Percentiles rank a stretch among this genome's conserved stretches.
phyloP scores from a whole-genome alignment of 2,113 vertebrate genomes.

The Sinocyclocheilus grahami region DNA sequence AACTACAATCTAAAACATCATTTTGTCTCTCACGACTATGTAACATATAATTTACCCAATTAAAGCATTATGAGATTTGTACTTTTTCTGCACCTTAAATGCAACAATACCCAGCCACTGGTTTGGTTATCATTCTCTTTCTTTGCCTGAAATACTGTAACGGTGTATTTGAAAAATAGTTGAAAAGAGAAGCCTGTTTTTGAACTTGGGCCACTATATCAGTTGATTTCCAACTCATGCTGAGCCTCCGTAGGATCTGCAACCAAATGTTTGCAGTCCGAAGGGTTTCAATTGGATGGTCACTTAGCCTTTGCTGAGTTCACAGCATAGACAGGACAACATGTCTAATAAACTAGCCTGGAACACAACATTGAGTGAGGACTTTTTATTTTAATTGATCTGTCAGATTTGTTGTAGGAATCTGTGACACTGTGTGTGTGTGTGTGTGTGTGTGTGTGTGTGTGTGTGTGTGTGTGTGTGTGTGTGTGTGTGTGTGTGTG shows the following conservation, averaged over 20 bases:
- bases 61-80: background rate
- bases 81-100: background rate
- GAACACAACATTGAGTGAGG: background rate
- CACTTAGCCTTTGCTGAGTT: background rate
- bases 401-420: background rate
- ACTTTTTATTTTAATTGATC: background rate
- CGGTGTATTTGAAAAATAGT: background rate
- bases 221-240: background rate
- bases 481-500: too few species aligned
- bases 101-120: background rate
- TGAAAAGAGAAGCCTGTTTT: background rate
- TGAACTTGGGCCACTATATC: background rate
- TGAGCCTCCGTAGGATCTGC: constrained; percentile 10
- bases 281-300: constrained; percentile 23
- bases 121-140: background rate
- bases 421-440: background rate
- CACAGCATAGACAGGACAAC: background rate
- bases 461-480: too few species aligned
- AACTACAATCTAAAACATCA: background rate
- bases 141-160: background rate
- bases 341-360: background rate
- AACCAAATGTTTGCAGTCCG: constrained; percentile 30
- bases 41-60: background rate
- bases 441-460: too few species aligned
- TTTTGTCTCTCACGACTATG: background rate